Evolutionary conservation across 2,113 vertebrate genomes (phyloP).

Genomic region (Azemiops feae): DNA sequence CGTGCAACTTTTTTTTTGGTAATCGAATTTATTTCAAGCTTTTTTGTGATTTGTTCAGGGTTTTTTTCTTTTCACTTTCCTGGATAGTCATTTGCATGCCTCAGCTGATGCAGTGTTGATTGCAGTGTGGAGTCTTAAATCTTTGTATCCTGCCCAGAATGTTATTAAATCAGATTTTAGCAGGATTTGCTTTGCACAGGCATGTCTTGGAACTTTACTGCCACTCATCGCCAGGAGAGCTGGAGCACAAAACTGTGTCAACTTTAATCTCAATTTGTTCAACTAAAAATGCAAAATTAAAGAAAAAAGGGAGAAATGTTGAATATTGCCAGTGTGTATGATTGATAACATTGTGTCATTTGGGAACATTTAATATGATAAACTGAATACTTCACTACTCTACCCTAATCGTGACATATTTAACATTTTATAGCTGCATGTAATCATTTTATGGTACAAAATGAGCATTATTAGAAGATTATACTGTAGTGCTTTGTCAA

Average conservation of each 20-base stretch:
- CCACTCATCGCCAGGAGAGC: conserved; percentile 53
- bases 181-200: conserved; percentile 55
- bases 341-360: conserved; percentile 67
- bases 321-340: conserved; percentile 57
- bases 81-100: conserved; percentile 31
- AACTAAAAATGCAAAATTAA: conserved; percentile 69
- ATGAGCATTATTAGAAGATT: conserved; percentile 69
- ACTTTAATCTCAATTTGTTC: conserved; percentile 61
- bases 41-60: conserved; percentile 21
- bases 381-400: conserved; percentile 65
- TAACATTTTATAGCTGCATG: conserved; percentile 72
- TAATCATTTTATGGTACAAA: conserved; percentile 74
- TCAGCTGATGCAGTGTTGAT: conserved; percentile 32
- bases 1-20: not conserved
- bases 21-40: conserved; percentile 23
- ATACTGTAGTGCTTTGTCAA: conserved; percentile 68
- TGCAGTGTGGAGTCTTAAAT: conserved; percentile 43
- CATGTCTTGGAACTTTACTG: conserved; percentile 36
- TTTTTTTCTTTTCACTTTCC: conserved; percentile 24
- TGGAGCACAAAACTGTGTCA: conserved; percentile 39
- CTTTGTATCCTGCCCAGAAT: conserved; percentile 44
- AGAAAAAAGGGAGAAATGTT: conserved; percentile 62
- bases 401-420: conserved; percentile 67
- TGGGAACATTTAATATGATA: conserved; percentile 67
- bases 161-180: conserved; percentile 50